Conservation (phyloP, 2,888 invertebrate genomes). For the Drosophila multiciliata region DNA sequence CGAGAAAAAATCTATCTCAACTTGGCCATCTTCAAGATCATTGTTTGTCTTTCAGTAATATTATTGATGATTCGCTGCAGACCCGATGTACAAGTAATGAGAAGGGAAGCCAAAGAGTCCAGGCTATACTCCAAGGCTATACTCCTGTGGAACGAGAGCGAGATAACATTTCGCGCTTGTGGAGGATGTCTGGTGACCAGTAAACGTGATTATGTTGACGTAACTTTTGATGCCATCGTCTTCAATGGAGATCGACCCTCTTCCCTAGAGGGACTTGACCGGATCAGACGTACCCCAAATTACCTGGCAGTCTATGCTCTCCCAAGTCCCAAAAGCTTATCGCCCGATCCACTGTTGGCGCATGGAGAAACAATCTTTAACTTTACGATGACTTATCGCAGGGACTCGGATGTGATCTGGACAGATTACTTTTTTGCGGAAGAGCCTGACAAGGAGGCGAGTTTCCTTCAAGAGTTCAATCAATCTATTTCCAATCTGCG, state of each 20-base stretch:
- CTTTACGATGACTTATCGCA: conserved; percentile 64
- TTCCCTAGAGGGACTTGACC: conserved; percentile 1
- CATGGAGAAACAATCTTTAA: conserved; percentile 33
- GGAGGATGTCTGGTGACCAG: conserved; percentile 27
- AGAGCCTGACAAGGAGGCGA: not conserved
- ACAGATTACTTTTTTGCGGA: conserved; percentile 39
- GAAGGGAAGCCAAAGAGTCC: not conserved
- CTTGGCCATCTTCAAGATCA: conserved; percentile 3
- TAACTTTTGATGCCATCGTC: conserved; percentile 15
- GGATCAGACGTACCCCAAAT: not conserved
- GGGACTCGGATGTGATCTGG: conserved; percentile 57
- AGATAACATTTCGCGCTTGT: conserved; percentile 1
- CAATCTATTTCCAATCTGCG: not conserved
- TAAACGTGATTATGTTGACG: not conserved
- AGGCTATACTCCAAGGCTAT: not conserved
- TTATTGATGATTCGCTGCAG: conserved; percentile 3
- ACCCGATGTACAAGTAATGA: fast-evolving
- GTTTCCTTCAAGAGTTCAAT: not conserved
- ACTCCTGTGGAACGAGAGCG: conserved; percentile 8
- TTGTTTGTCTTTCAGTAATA: conserved; percentile 6
- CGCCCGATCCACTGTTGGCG: not conserved
- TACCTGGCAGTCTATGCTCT: conserved; percentile 20
- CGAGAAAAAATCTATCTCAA: not conserved
- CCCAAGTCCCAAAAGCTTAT: conserved; percentile 9
- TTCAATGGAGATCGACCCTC: conserved; percentile 12